A percentile compares a stretch with the other conserved stretches of the same genome.
Evolutionary conservation across 2,113 vertebrate species (phyloP).

Genomic region (Sphaerodactylus townsendi): DNA sequence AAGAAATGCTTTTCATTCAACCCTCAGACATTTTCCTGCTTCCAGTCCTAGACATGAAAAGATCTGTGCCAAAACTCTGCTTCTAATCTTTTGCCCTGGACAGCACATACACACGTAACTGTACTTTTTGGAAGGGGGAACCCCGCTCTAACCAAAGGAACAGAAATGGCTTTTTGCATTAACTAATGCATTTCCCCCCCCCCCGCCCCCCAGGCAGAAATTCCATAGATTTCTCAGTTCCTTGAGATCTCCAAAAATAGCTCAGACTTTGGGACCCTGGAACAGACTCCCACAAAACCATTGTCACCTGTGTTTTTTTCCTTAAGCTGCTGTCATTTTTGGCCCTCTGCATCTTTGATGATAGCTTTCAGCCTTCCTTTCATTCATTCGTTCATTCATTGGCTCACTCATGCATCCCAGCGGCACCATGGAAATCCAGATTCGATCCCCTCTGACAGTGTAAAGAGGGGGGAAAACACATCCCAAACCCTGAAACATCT

Average conservation of each 20-base stretch:
- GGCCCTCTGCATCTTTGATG: neutral
- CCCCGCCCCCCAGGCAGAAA: neutral
- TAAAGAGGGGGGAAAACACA: rapidly evolving
- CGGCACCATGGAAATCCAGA: neutral
- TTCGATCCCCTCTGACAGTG: rapidly evolving
- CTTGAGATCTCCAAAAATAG: rapidly evolving
- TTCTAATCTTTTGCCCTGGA: slow-evolving; percentile 42
- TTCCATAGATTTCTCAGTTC: neutral
- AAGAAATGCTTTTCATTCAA: slow-evolving; percentile 13
- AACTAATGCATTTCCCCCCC: too few species aligned
- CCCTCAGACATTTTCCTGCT: neutral
- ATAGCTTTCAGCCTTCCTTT: neutral
- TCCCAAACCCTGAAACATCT: rapidly evolving
- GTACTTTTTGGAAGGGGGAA: neutral
- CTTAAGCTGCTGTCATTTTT: neutral
- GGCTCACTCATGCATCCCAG: slow-evolving; percentile 2
- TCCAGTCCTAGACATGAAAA: slow-evolving; percentile 11
- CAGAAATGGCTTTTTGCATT: rapidly evolving
- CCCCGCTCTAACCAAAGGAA: neutral
- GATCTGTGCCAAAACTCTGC: neutral
- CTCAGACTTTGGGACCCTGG: neutral
- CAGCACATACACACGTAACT: neutral
- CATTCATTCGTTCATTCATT: neutral
- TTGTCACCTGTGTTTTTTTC: neutral
- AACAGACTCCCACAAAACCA: neutral